A percentile compares a stretch with the other conserved stretches of the same genome.
phyloP scores from a whole-genome alignment of 2,797 vertebrate species.

The Gallinago solitaria region DNA sequence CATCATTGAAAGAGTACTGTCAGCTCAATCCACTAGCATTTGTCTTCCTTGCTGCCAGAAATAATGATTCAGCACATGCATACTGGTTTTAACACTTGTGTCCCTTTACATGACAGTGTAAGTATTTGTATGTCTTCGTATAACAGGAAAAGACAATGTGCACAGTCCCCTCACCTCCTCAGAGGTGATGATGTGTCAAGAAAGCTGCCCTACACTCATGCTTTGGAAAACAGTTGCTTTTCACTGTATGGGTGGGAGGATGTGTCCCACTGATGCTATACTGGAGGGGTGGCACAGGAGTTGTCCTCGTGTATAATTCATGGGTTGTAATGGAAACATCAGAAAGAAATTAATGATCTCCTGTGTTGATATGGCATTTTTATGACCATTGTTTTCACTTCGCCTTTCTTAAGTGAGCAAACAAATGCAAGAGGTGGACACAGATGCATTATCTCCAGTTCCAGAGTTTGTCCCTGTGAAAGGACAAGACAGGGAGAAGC shows the following conservation, averaged over 20 bases:
- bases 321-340: neutral
- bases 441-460: neutral
- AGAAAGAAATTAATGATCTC: neutral
- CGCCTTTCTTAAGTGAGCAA: neutral
- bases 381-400: neutral
- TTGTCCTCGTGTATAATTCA: neutral
- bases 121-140: neutral
- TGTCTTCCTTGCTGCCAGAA: neutral
- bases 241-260: neutral
- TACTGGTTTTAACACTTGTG: neutral
- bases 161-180: neutral
- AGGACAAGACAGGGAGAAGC: neutral
- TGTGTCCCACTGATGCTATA: neutral
- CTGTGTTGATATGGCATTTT: neutral
- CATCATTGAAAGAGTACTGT: neutral
- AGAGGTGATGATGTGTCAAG: neutral
- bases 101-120: neutral
- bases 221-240: neutral
- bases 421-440: neutral
- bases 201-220: rapidly evolving
- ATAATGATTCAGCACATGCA: neutral
- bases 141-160: neutral
- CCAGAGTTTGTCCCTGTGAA: neutral
- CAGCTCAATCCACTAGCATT: neutral
- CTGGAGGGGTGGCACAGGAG: too few species aligned